Percentiles rank a stretch among this genome's conserved stretches.
Evolutionary conservation across 2,888 invertebrate genomes (phyloP).

Genomic region (Tenthredo scrophulariae): DNA sequence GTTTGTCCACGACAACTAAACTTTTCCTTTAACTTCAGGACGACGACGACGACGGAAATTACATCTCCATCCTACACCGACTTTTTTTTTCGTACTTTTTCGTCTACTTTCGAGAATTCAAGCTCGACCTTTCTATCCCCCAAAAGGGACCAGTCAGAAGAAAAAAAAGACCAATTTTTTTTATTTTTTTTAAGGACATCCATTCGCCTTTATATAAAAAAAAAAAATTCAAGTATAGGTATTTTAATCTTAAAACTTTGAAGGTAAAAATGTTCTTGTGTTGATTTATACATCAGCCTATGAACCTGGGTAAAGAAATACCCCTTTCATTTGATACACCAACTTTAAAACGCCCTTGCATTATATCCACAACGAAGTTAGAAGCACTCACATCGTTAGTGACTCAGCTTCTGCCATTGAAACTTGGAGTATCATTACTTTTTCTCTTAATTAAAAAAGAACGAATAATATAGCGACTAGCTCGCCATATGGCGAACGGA

Average conservation of each 20-base stretch:
- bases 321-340: not conserved
- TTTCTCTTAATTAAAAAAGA: not conserved
- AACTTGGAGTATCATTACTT: not conserved
- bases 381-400: not conserved
- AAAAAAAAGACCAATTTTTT: not conserved
- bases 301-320: not conserved
- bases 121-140: not conserved
- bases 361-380: not conserved
- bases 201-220: not conserved
- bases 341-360: not conserved
- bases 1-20: slow-evolving; percentile 9
- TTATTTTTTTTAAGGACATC: not conserved
- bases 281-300: not conserved
- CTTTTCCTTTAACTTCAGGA: not conserved
- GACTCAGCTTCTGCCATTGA: slow-evolving; percentile 25
- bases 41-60: slow-evolving; percentile 20
- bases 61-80: slow-evolving; percentile 20
- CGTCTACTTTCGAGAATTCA: not conserved
- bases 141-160: not conserved
- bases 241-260: not conserved
- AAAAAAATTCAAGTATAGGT: not conserved
- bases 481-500: not conserved
- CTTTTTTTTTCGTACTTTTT: not conserved
- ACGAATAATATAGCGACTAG: not conserved
- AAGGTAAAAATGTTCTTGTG: not conserved